Base-by-base conservation (phyloP, 2,797 vertebrate species). In the Periophthalmus magnuspinnatus region DNA sequence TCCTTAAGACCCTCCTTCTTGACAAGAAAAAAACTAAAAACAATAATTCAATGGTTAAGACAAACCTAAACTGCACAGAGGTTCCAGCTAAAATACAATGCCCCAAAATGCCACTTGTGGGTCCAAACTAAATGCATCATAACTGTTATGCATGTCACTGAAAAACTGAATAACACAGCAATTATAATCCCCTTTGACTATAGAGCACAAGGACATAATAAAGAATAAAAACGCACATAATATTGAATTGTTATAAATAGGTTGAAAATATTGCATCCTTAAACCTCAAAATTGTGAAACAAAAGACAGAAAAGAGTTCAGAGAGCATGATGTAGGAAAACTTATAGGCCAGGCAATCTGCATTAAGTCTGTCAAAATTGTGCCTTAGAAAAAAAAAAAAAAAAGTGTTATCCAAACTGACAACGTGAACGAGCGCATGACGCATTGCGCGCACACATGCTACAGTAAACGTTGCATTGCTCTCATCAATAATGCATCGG, bases 401-500 rank as follows among this genome's bases (percentile, higher is more conserved):
- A 65, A 69, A 73, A 22, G 68, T 73, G 80, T 82, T 77, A 68
- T 68, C 72, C 69, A 56, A 60, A 70, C 60, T 68, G 81, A 72
- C 78, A 78, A 58, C 80, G 56, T 72, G 69, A 67, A n/a, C 58
- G 67, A 41, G 69, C 68, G 63, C 67, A 36, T 70, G 50, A 75
- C 70, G 67, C 63, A 57, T 32, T 45, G 62, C 68, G 58, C 71
- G 59, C 81, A 67, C 76, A 55, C 52, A 38, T 17, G 36, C 65
- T n/a, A 82, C 78, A 86, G 81, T 87, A 81, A 89, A 89, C 88
- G 84, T 81, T 72, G 89, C 87, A 72, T 65, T 50, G 81, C 68
- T 84, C 92, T 94, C 86, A 96, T 97, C 94, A 95, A 96, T 97
- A 95, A 96, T 96, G 96, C 95, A 97, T 94, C 84, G 75, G 62